Percentiles rank a stretch among this genome's conserved stretches.
Conservation (phyloP, 2,888 invertebrate species). For the Apoda limacodes region DNA sequence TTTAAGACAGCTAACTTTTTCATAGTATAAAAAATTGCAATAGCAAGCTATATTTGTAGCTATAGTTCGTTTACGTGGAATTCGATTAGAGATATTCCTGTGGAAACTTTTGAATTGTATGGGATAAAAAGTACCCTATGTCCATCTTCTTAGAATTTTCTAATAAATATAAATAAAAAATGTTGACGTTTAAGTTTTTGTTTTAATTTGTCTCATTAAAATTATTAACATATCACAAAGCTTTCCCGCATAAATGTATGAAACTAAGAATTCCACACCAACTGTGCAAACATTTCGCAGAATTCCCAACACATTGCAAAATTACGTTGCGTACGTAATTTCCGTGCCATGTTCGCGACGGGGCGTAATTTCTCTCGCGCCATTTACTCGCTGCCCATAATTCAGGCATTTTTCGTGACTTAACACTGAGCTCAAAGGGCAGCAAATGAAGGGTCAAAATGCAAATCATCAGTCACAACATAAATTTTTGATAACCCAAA, state of each 20-base stretch:
- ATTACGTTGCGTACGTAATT: slow-evolving; percentile 26
- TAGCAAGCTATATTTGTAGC: no score
- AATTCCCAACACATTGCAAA: background rate
- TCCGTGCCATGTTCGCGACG: slow-evolving; percentile 23
- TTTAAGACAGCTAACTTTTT: no score
- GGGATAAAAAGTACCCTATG: no score
- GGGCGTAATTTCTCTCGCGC: slow-evolving; percentile 54
- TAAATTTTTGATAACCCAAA: no score
- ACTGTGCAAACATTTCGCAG: background rate
- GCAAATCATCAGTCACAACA: slow-evolving; percentile 46
- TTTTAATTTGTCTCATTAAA: slow-evolving; percentile 2
- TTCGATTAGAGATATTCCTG: no score
- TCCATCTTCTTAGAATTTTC: no score
- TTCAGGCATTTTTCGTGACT: slow-evolving; percentile 44
- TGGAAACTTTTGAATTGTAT: no score
- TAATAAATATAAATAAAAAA: no score
- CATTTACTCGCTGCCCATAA: slow-evolving; percentile 61
- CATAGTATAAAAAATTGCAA: no score
- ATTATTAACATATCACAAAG: background rate
- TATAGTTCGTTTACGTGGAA: no score
- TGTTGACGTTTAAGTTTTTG: background rate
- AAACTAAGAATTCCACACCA: no score
- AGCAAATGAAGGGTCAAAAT: slow-evolving; percentile 37
- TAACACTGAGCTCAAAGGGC: slow-evolving; percentile 26
- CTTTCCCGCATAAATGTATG: no score